A percentile compares a stretch with the other conserved stretches of the same genome.
phyloP scores from a whole-genome alignment of 2,888 invertebrate genomes.

The Amaurobius ferox region DNA sequence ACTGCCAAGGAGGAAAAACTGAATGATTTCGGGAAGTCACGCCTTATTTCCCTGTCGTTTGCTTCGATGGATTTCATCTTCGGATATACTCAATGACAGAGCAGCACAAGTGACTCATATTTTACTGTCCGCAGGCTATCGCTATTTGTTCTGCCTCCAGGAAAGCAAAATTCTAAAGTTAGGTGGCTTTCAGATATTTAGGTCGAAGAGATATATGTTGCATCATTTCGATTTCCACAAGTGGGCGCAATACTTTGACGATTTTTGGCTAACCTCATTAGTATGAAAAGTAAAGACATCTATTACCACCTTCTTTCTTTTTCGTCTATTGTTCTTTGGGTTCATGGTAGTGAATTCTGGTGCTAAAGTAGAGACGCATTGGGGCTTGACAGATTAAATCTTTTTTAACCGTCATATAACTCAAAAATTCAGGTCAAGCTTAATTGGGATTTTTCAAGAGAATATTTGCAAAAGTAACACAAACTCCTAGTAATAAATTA shows the following conservation, averaged over 20 bases:
- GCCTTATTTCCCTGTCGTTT: neutral
- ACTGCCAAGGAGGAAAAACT: neutral
- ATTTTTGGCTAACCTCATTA: neutral
- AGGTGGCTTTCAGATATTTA: neutral
- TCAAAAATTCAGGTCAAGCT: too few species aligned
- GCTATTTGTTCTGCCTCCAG: neutral
- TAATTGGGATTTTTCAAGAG: too few species aligned
- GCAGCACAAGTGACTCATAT: neutral
- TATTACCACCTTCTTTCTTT: neutral
- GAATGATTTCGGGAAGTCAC: neutral
- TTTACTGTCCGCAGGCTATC: conserved; percentile 1
- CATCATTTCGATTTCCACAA: neutral
- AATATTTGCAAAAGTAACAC: too few species aligned
- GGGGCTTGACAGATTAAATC: too few species aligned
- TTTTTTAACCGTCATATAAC: too few species aligned
- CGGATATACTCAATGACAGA: neutral
- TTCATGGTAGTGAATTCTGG: neutral
- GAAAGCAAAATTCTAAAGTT: neutral
- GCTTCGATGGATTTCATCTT: neutral
- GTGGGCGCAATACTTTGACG: neutral
- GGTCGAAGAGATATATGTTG: conserved; percentile 3
- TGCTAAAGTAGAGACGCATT: too few species aligned
- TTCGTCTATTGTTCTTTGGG: neutral
- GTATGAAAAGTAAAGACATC: neutral
- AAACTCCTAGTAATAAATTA: too few species aligned